These are phyloP conservation scores for Anneissia japonica DNA, from an alignment of 35 echinoderm and acorn worm genomes.

Conservation along the genomic window DNA sequence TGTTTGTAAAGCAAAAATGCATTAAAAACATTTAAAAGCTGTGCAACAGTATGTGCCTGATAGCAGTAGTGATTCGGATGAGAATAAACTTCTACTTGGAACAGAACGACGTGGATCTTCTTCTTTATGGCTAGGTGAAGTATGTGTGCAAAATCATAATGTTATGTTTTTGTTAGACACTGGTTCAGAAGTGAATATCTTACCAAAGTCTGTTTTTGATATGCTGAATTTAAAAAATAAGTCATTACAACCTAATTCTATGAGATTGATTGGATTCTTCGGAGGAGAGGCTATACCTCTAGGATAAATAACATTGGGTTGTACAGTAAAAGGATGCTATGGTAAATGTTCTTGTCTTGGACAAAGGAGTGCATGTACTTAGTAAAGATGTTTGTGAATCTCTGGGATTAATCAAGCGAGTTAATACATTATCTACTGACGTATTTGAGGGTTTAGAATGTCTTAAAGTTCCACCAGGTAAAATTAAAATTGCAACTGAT, in stretches of 20 bases:
- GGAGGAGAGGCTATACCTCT: constrained; percentile 5
- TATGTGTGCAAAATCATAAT: not conserved
- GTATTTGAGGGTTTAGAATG: too few relatives aligned
- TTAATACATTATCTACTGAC: too few relatives aligned
- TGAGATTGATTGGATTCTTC: not conserved
- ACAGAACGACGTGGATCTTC: not conserved
- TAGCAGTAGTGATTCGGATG: too few relatives aligned
- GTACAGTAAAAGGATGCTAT: constrained; percentile 9
- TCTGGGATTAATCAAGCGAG: not conserved
- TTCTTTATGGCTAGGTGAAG: not conserved
- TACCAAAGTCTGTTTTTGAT: not conserved
- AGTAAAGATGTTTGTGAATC: not conserved
- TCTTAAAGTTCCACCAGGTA: not conserved
- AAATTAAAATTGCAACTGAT: not conserved
- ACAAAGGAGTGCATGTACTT: not conserved
- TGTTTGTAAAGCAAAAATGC: not conserved
- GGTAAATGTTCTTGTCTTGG: not conserved
- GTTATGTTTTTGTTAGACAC: constrained; percentile 14
- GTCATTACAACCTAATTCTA: constrained; percentile 1
- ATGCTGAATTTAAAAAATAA: not conserved
- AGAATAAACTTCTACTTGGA: not conserved
- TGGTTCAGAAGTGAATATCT: constrained; percentile 17
- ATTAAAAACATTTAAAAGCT: not conserved
- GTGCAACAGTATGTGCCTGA: not conserved
- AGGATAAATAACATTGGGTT: not conserved